Evolutionary conservation across 2,888 invertebrate genomes (phyloP).

Genomic region (Eugnorisma glareosa): DNA sequence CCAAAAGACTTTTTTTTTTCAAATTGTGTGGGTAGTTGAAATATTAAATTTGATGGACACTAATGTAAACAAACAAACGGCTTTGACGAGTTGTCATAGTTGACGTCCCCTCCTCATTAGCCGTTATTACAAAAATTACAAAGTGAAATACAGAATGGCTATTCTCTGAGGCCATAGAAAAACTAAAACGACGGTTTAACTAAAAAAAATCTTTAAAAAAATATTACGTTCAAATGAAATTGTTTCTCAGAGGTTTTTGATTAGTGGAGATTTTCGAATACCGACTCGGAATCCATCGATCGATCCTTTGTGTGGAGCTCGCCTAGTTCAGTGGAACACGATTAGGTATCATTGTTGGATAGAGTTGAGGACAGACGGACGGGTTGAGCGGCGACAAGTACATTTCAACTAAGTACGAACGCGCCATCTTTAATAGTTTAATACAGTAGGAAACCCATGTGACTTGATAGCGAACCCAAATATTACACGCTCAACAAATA

Average conservation of each 20-base stretch:
- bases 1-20: background rate
- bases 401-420: constrained; percentile 14
- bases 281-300: constrained; percentile 1
- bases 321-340: constrained; percentile 22
- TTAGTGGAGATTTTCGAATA: constrained; percentile 28
- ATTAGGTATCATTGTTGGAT: constrained; percentile 32
- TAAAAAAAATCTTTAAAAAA: constrained; percentile 6
- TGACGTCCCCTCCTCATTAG: constrained; percentile 50
- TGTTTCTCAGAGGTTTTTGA: constrained; percentile 3
- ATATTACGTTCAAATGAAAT: background rate
- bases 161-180: background rate
- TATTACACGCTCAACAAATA: constrained; percentile 20
- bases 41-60: constrained; percentile 12
- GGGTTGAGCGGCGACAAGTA: constrained; percentile 2
- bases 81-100: constrained; percentile 45
- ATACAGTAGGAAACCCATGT: background rate
- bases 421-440: constrained; percentile 20
- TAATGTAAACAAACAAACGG: constrained; percentile 57
- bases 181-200: background rate
- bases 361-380: constrained; percentile 3
- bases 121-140: constrained; percentile 52
- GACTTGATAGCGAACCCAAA: constrained; percentile 10
- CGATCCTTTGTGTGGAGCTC: constrained; percentile 29
- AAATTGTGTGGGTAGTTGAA: background rate
- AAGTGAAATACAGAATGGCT: constrained; percentile 23